phyloP scores from a whole-genome alignment of 2,888 invertebrate genomes.

The Linyphia triangularis region DNA sequence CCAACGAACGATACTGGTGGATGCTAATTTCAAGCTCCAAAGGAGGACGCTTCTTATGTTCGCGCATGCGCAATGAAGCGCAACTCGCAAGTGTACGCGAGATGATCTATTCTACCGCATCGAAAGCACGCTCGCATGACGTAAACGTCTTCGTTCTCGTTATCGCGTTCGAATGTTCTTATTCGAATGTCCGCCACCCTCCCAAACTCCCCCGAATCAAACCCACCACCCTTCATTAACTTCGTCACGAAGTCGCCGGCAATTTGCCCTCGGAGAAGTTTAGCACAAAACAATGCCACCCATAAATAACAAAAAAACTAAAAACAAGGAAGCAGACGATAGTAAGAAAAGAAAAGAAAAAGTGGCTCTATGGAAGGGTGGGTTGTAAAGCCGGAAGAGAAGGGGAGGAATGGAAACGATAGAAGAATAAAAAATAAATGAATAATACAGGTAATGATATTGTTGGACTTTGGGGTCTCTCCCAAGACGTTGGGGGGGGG shows the following conservation, averaged over 20 bases:
- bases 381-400: neutral
- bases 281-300: constrained; percentile 54
- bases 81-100: constrained; percentile 27
- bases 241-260: constrained; percentile 67
- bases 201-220: neutral
- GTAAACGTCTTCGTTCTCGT: constrained; percentile 44
- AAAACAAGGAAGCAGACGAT: constrained; percentile 13
- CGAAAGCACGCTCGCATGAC: constrained; percentile 12
- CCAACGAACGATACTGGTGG: constrained; percentile 36
- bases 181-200: neutral
- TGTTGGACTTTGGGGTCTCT: constrained; percentile 55
- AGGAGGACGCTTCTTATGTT: constrained; percentile 27
- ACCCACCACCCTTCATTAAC: constrained; percentile 63
- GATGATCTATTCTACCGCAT: neutral
- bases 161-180: constrained; percentile 43
- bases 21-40: constrained; percentile 66
- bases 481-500: neutral
- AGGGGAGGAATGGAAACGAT: neutral
- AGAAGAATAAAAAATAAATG: constrained; percentile 39
- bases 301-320: constrained; percentile 43
- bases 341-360: constrained; percentile 32
- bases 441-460: constrained; percentile 74
- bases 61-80: constrained; percentile 50
- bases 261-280: constrained; percentile 64
- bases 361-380: neutral